Evolutionary conservation across 1,140 invertebrate genomes (phyloP).

Genomic region (Neuroterus valhalla): DNA sequence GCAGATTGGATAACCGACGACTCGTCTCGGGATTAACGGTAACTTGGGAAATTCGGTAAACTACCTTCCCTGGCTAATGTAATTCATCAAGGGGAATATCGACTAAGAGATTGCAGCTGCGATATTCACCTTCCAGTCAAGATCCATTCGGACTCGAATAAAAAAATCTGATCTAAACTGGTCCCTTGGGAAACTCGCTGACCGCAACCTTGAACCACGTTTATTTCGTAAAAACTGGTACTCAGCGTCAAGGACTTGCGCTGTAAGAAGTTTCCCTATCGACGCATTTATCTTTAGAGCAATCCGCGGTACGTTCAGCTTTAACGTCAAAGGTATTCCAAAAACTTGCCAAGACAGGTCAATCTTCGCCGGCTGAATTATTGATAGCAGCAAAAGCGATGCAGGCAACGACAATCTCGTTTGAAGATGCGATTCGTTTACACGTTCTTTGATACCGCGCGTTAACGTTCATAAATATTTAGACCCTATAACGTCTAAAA

Average conservation of each 20-base stretch:
- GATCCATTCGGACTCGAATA: background rate
- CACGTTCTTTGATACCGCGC: background rate
- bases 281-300: slow-evolving; percentile 8
- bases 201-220: slow-evolving; percentile 21
- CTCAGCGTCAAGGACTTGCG: background rate
- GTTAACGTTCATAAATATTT: slow-evolving; percentile 29
- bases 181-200: background rate
- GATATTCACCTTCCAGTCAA: background rate
- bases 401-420: slow-evolving; percentile 5
- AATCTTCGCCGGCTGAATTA: slow-evolving; percentile 20
- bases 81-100: background rate
- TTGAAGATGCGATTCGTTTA: slow-evolving; percentile 9
- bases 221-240: slow-evolving; percentile 6
- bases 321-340: slow-evolving; percentile 14
- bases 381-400: slow-evolving; percentile 13
- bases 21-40: slow-evolving; percentile 37
- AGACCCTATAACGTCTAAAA: background rate
- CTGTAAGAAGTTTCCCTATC: background rate
- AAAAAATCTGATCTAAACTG: slow-evolving; percentile 11
- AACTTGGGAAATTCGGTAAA: slow-evolving; percentile 28
- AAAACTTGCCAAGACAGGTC: slow-evolving; percentile 27
- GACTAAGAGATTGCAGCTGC: background rate
- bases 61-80: background rate
- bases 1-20: slow-evolving; percentile 54
- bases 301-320: background rate